Evolutionary conservation across 2,797 vertebrate species (phyloP).

Genomic region (Coregonus suidteri): DNA sequence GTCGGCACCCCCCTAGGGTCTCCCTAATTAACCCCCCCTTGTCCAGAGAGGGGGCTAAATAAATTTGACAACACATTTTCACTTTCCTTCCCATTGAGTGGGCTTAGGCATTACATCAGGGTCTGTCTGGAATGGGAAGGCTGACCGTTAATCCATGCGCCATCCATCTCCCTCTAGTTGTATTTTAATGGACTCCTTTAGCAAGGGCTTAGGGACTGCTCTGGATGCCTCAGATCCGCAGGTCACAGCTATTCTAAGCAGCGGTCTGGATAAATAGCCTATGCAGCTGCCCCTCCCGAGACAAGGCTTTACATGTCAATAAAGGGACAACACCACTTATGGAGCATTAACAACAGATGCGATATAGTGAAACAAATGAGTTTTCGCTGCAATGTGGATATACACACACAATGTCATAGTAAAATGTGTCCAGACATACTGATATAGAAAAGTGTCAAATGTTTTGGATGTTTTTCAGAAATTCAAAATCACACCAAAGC

Average conservation of each 20-base stretch:
- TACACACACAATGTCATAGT: not conserved
- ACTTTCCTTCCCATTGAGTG: conserved; percentile 63
- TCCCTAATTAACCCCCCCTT: conserved; percentile 83
- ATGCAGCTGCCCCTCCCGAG: conserved; percentile 5
- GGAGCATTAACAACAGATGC: conserved; percentile 1
- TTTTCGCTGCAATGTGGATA: not conserved
- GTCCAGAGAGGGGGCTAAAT: conserved; percentile 55
- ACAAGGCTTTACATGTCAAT: conserved; percentile 39
- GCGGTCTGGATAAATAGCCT: not conserved
- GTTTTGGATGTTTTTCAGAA: not conserved
- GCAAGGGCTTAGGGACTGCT: conserved; percentile 6
- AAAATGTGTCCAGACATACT: not conserved
- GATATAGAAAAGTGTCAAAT: not conserved
- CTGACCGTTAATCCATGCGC: conserved; percentile 67
- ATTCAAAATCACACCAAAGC: not conserved
- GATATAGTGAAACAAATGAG: not conserved
- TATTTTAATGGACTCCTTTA: conserved; percentile 51
- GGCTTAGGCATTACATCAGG: conserved; percentile 63
- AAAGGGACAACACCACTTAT: conserved; percentile 27
- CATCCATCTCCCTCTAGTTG: conserved; percentile 51
- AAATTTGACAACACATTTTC: conserved; percentile 75
- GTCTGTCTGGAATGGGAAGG: conserved; percentile 41
- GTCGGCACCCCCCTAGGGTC: conserved; percentile 73
- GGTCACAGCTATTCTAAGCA: conserved; percentile 6
- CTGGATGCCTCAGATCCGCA: not conserved